These are phyloP conservation scores for Aldrovandia affinis DNA, from an alignment of 2,797 vertebrate species.

Conservation along the genomic window DNA sequence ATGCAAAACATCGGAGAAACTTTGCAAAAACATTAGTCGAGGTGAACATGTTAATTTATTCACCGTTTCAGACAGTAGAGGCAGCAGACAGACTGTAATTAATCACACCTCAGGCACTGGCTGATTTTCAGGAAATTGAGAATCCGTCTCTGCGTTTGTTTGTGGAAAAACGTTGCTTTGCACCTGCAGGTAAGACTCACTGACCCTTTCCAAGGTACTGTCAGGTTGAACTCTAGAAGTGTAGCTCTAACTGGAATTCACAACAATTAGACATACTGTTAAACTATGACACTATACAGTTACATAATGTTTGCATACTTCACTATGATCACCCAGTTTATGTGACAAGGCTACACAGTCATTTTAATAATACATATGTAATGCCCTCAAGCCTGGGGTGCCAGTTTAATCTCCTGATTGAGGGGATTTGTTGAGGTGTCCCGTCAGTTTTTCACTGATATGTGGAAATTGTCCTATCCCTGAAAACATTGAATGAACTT, in stretches of 20 bases:
- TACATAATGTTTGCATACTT: not conserved
- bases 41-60: conserved; percentile 42
- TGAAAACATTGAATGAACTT: too few relatives aligned
- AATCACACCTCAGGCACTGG: not conserved
- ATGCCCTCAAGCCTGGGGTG: not conserved
- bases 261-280: not conserved
- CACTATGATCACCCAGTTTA: not conserved
- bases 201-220: not conserved
- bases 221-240: not conserved
- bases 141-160: not conserved
- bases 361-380: not conserved
- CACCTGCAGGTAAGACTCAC: conserved; percentile 32
- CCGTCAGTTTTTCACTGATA: too few relatives aligned
- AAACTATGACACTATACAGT: not conserved
- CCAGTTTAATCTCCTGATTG: not conserved
- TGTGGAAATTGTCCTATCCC: too few relatives aligned
- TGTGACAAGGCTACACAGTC: not conserved
- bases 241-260: not conserved
- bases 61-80: conserved; percentile 26
- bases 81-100: not conserved
- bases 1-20: too few relatives aligned
- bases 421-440: not conserved
- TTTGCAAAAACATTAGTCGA: too few relatives aligned
- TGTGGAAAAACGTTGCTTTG: not conserved
- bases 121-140: not conserved